phyloP scores from a whole-genome alignment of 2,113 vertebrate species.

The Corythaixoides concolor region DNA sequence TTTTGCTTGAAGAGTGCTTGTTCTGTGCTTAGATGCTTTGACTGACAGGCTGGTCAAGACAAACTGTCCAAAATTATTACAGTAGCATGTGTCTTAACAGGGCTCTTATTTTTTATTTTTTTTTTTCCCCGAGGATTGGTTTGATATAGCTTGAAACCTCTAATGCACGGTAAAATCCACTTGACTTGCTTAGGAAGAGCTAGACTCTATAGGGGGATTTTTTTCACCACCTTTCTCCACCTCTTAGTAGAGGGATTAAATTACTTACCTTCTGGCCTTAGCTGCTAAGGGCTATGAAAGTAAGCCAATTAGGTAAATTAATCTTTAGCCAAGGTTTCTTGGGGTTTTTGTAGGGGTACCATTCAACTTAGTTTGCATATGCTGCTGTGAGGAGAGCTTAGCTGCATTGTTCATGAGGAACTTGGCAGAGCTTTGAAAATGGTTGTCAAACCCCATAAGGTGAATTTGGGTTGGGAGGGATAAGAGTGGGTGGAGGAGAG shows the following conservation, averaged over 20 bases:
- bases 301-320: constrained; percentile 5
- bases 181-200: neutral
- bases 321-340: neutral
- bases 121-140: neutral
- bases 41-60: neutral
- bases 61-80: neutral
- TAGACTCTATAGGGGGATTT: neutral
- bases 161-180: neutral
- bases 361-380: neutral
- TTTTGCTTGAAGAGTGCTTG: neutral
- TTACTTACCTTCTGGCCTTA: neutral
- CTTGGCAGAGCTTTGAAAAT: neutral
- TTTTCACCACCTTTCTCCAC: neutral
- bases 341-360: neutral
- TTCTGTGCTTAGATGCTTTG: neutral
- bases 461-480: constrained; percentile 14
- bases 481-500: neutral
- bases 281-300: neutral
- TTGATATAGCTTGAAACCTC: neutral
- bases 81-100: neutral
- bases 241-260: neutral
- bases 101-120: neutral
- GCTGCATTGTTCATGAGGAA: neutral
- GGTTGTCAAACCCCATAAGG: neutral
- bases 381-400: neutral